Percentiles rank a stretch among this genome's conserved stretches.
These are phyloP conservation scores for Acrocephalus kingi DNA, from an alignment of 2,113 vertebrate species.

Conservation along the genomic window DNA sequence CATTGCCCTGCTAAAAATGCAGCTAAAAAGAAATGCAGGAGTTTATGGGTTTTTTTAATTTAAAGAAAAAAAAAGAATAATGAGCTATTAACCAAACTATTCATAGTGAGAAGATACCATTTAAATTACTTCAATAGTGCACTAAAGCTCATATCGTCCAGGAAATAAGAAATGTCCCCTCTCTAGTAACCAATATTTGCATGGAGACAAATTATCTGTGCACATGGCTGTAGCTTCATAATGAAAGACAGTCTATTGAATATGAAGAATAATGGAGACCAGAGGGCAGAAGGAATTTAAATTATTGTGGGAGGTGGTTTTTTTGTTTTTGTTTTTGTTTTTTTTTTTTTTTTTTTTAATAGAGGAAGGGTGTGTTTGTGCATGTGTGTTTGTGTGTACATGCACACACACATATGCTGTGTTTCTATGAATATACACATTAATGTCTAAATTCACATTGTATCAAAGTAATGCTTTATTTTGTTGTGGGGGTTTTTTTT, in stretches of 20 bases:
- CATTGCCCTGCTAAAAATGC: not conserved
- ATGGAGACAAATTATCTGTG: not conserved
- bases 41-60: not conserved
- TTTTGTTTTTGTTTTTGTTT: not conserved
- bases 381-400: accelerated
- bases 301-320: not conserved
- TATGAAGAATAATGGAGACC: not conserved
- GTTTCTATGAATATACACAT: not conserved
- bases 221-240: not conserved
- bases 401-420: accelerated
- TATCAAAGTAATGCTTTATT: not conserved
- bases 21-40: not conserved
- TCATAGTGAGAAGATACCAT: not conserved
- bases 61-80: not conserved
- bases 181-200: not conserved
- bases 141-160: not conserved
- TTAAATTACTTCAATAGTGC: not conserved
- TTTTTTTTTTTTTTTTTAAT: not conserved
- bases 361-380: not conserved
- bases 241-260: not conserved
- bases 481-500: not conserved
- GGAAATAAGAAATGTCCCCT: not conserved
- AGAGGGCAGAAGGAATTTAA: not conserved
- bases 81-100: not conserved
- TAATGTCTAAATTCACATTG: not conserved